Conservation (phyloP, 1,140 invertebrate genomes). For the Drosophila ficusphila region DNA sequence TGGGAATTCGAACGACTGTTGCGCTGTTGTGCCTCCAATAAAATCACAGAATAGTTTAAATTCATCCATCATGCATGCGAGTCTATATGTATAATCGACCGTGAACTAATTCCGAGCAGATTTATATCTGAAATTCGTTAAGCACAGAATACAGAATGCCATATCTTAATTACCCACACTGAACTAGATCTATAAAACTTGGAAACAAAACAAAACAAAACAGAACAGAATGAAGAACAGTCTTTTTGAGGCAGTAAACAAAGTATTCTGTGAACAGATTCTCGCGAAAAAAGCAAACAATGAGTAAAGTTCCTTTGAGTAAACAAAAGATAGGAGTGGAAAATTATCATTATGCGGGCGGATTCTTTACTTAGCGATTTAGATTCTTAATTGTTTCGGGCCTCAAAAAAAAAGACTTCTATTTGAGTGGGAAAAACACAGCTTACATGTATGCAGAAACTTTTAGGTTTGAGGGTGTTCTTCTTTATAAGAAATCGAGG, state of each 20-base stretch:
- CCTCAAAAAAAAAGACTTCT: background rate
- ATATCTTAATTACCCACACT: constrained; percentile 5
- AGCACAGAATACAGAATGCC: background rate
- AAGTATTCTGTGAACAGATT: constrained; percentile 13
- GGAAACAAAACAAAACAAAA: background rate
- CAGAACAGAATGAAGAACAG: too few relatives aligned
- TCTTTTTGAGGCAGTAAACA: background rate
- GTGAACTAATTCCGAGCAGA: constrained; percentile 25
- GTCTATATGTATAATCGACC: constrained; percentile 16
- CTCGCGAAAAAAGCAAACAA: constrained; percentile 1
- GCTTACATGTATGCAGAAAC: background rate
- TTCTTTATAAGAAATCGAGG: background rate
- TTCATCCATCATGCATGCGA: constrained; percentile 17
- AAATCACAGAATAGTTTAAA: constrained; percentile 12
- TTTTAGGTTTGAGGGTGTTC: background rate
- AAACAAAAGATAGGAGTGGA: constrained; percentile 8
- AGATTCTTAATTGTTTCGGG: background rate
- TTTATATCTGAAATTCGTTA: constrained; percentile 20
- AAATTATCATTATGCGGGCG: constrained; percentile 19
- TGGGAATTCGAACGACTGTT: constrained; percentile 14
- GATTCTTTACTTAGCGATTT: constrained; percentile 8
- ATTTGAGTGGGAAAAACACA: background rate
- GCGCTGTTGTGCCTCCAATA: constrained; percentile 3
- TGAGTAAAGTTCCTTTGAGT: constrained; percentile 12
- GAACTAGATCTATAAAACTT: background rate